phyloP scores from a whole-genome alignment of 2,888 invertebrate species.

The Drosophila cognata region DNA sequence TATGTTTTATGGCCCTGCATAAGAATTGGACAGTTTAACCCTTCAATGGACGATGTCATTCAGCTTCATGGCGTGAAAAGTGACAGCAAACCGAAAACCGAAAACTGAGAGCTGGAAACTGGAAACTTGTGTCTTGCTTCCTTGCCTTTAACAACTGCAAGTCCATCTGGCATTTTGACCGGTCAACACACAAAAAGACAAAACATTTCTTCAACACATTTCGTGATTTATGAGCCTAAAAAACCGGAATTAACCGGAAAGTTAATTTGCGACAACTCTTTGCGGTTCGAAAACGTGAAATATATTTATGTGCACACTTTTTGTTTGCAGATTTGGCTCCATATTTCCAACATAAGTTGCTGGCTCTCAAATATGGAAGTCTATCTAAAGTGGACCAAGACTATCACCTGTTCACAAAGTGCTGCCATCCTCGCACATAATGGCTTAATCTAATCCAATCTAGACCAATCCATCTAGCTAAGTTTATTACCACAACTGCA shows the following conservation, averaged over 20 bases:
- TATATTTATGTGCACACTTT: background rate
- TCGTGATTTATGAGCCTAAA: slow-evolving; percentile 69
- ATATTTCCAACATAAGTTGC: background rate
- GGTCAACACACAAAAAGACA: slow-evolving; percentile 33
- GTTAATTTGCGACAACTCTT: slow-evolving; percentile 31
- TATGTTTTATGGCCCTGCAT: slow-evolving; percentile 70
- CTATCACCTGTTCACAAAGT: background rate
- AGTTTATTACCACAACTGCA: slow-evolving; percentile 24
- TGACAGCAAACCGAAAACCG: slow-evolving; percentile 23
- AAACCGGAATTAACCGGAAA: slow-evolving; percentile 60
- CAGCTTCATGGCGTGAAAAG: slow-evolving; percentile 44
- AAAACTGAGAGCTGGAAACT: slow-evolving; percentile 21
- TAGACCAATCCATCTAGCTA: background rate
- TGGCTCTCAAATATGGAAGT: background rate
- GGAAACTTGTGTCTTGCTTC: slow-evolving; percentile 20
- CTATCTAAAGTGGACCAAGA: background rate
- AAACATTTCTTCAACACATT: slow-evolving; percentile 49
- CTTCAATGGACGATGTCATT: slow-evolving; percentile 62
- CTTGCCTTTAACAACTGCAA: slow-evolving; percentile 7
- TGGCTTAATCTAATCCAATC: background rate
- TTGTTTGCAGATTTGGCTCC: background rate
- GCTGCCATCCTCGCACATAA: background rate
- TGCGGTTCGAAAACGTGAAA: slow-evolving; percentile 14
- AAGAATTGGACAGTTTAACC: slow-evolving; percentile 78
- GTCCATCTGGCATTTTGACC: slow-evolving; percentile 58